Conservation (phyloP, 2,888 invertebrate species). For the Cephus rjabovi region DNA sequence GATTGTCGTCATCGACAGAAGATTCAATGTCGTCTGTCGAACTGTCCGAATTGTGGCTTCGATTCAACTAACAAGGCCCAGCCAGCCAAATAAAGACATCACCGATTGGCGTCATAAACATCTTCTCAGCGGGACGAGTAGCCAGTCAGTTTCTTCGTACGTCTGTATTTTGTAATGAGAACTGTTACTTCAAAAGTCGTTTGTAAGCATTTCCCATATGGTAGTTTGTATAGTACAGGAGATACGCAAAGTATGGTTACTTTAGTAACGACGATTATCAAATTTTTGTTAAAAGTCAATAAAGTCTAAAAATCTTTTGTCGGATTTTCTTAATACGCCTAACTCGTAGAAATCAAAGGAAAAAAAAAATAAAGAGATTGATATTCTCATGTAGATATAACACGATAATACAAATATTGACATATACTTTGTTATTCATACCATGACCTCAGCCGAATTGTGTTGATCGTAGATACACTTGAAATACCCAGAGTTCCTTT, state of each 20-base stretch:
- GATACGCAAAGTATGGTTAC: neutral
- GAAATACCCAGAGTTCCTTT: neutral
- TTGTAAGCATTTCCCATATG: neutral
- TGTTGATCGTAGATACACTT: neutral
- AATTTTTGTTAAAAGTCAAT: neutral
- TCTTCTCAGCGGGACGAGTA: constrained; percentile 24
- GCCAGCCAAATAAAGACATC: constrained; percentile 37
- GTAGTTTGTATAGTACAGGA: neutral
- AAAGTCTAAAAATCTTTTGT: neutral
- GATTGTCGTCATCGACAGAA: neutral
- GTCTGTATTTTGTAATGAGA: constrained; percentile 5
- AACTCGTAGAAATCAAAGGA: neutral
- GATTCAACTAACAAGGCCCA: constrained; percentile 11
- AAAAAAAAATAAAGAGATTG: neutral
- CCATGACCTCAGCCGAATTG: neutral
- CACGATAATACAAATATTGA: neutral
- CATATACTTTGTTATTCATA: neutral
- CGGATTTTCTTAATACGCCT: neutral
- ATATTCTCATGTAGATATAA: neutral
- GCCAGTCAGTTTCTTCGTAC: constrained; percentile 30
- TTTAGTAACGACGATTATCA: neutral
- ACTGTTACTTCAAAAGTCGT: neutral
- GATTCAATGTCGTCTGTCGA: neutral
- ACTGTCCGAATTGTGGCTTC: constrained; percentile 5
- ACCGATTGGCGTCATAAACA: constrained; percentile 35